Percentiles rank a stretch among this genome's conserved stretches.
phyloP scores from a whole-genome alignment of 2,888 invertebrate species.

The Phaonia tiefii region DNA sequence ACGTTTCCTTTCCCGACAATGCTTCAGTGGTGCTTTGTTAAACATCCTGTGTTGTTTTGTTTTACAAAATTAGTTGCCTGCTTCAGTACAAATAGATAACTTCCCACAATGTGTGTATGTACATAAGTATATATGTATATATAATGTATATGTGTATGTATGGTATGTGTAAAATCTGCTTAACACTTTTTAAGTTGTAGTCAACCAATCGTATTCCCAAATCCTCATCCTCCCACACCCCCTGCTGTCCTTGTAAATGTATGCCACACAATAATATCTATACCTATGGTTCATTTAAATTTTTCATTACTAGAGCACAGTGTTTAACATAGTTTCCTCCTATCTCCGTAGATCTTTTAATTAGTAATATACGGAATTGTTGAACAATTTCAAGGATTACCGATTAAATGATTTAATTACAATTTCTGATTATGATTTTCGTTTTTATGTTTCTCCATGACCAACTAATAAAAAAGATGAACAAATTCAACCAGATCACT shows the following conservation, averaged over 20 bases:
- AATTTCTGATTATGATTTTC: conserved; percentile 4
- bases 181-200: background rate
- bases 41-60: background rate
- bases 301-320: conserved; percentile 78
- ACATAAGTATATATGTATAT: too few relatives aligned
- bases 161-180: too few relatives aligned
- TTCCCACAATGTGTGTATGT: background rate
- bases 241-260: too few relatives aligned
- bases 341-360: conserved; percentile 57
- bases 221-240: too few relatives aligned
- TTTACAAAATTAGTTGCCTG: background rate
- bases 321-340: conserved; percentile 63
- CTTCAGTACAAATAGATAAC: background rate
- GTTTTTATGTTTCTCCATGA: conserved; percentile 1
- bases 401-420: conserved; percentile 57
- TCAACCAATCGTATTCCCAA: background rate
- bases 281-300: conserved; percentile 77
- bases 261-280: too few relatives aligned
- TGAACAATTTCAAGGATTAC: conserved; percentile 58
- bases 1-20: conserved; percentile 10
- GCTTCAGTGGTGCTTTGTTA: background rate
- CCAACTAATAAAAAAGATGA: background rate
- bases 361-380: conserved; percentile 57
- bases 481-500: conserved; percentile 20
- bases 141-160: too few relatives aligned